These are phyloP conservation scores for Helarctos malayanus DNA, from an alignment of 2,797 vertebrate species.

Conservation along the genomic window DNA sequence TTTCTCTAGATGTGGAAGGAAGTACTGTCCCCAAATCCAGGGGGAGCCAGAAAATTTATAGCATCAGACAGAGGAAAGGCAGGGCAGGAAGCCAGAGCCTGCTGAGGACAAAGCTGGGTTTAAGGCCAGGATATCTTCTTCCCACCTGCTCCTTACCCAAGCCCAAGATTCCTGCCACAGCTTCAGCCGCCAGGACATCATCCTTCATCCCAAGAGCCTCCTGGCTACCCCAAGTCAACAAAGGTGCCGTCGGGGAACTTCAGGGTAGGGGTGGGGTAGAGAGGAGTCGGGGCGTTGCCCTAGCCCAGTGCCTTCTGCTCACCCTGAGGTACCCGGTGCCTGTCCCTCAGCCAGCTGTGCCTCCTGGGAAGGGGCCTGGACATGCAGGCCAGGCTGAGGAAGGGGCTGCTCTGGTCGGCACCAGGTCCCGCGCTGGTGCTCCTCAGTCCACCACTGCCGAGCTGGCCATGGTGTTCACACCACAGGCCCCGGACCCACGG, in stretches of 20 bases:
- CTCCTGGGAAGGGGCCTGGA: conserved; percentile 44
- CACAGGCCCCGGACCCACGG: conserved; percentile 93
- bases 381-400: neutral
- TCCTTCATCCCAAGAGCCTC: conserved; percentile 11
- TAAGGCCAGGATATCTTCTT: neutral
- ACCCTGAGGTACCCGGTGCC: conserved; percentile 39
- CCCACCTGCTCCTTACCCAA: neutral
- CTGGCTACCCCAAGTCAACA: conserved; percentile 19
- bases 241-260: neutral
- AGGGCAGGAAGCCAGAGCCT: neutral
- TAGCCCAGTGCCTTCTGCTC: neutral
- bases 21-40: neutral
- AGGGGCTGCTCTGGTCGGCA: neutral
- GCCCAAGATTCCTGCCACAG: neutral
- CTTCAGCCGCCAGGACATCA: neutral
- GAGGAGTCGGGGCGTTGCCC: neutral
- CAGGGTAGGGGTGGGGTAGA: neutral
- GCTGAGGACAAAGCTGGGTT: neutral
- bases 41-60: conserved; percentile 15
- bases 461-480: conserved; percentile 95
- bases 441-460: conserved; percentile 93
- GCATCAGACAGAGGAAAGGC: neutral
- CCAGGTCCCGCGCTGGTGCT: neutral
- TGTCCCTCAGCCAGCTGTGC: conserved; percentile 13
- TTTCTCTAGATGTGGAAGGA: conserved; percentile 35